phyloP scores from a whole-genome alignment of 2,797 vertebrate species.

The Tolypeutes matacus region DNA sequence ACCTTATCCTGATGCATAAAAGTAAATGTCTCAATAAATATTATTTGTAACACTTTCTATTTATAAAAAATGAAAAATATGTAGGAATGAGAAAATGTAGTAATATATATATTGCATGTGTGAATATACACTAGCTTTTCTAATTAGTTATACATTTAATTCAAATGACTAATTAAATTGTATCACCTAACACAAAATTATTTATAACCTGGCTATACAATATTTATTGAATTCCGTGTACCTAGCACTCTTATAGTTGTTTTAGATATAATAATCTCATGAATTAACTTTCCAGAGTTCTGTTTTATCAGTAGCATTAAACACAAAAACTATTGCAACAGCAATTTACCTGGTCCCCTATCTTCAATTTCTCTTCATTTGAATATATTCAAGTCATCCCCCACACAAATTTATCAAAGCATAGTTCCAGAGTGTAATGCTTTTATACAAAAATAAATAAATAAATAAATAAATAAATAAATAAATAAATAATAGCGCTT shows the following conservation, averaged over 20 bases:
- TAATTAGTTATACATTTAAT: neutral
- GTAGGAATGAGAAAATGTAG: neutral
- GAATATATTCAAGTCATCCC: conserved; percentile 15
- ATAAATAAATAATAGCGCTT: neutral
- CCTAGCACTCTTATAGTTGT: neutral
- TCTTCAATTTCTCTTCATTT: neutral
- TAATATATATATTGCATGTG: neutral
- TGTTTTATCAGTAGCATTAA: neutral
- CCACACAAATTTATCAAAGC: neutral
- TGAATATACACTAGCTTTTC: neutral
- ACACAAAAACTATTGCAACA: neutral
- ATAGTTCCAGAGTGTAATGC: neutral
- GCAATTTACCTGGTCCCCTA: neutral
- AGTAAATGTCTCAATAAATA: neutral
- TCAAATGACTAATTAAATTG: conserved; percentile 8
- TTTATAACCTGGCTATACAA: neutral
- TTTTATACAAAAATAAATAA: too few relatives aligned
- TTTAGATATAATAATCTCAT: conserved; percentile 1
- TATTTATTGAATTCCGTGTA: neutral
- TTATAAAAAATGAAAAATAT: neutral
- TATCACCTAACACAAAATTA: neutral
- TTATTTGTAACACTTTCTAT: neutral
- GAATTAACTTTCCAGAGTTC: neutral
- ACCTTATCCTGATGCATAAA: neutral
- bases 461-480: too few relatives aligned